Evolutionary conservation across 2,797 vertebrate genomes (phyloP).

Genomic region (Gila robusta): DNA sequence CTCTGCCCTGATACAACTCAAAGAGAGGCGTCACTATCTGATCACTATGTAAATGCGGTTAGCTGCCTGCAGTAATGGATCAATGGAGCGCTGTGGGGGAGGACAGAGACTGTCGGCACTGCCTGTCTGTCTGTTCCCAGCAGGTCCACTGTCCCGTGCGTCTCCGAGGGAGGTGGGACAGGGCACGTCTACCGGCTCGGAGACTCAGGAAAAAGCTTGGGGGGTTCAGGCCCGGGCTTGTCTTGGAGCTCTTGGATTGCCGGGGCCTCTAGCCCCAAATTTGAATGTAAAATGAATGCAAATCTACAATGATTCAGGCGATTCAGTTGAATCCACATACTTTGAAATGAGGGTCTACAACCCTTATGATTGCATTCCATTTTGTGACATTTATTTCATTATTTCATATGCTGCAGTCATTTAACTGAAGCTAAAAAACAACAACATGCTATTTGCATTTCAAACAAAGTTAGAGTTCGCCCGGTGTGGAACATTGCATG

Average conservation of each 20-base stretch:
- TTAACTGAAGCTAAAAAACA: neutral
- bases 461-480: neutral
- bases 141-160: conserved; percentile 69
- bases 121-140: conserved; percentile 75
- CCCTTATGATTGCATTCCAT: neutral
- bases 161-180: conserved; percentile 75
- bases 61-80: conserved; percentile 78
- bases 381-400: neutral
- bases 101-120: conserved; percentile 67
- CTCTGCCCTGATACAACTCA: conserved; percentile 78
- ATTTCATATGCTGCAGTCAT: neutral
- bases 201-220: conserved; percentile 58
- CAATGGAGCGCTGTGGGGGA: conserved; percentile 66
- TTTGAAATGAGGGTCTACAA: neutral
- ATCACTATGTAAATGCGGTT: conserved; percentile 81
- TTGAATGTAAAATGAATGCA: conserved; percentile 46
- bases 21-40: conserved; percentile 80
- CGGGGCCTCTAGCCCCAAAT: conserved; percentile 22
- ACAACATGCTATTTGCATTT: neutral
- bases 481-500: neutral
- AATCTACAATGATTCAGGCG: conserved; percentile 10
- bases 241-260: conserved; percentile 12
- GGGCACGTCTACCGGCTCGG: conserved; percentile 70
- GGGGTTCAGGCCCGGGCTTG: conserved; percentile 52
- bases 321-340: conserved; percentile 5